Conservation (phyloP, 2,113 vertebrate species). For the Pterocles burchelli region DNA sequence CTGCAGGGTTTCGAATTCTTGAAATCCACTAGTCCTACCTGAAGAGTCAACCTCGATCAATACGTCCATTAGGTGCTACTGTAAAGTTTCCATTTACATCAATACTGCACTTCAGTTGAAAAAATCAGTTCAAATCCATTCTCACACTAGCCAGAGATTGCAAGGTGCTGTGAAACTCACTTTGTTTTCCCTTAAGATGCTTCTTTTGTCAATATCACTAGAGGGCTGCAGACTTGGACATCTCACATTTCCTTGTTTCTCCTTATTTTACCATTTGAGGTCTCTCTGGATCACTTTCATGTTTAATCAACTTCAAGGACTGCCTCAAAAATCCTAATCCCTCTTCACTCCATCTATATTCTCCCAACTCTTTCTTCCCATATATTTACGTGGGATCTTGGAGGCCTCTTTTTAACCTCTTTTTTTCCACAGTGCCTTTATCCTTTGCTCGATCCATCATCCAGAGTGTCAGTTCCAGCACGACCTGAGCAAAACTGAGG, state of each 20-base stretch:
- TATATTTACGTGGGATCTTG: neutral
- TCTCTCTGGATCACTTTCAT: neutral
- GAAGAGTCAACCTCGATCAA: neutral
- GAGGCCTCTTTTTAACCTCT: neutral
- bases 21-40: neutral
- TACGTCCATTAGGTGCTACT: neutral
- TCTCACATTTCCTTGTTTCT: neutral
- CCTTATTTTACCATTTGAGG: neutral
- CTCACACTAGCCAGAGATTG: neutral
- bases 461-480: neutral
- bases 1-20: neutral
- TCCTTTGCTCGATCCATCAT: neutral
- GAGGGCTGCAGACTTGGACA: neutral
- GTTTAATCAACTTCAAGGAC: neutral
- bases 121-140: neutral
- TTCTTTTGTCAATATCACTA: neutral
- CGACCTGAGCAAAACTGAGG: neutral
- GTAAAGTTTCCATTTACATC: neutral
- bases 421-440: neutral
- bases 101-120: neutral
- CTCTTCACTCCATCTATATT: neutral
- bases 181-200: neutral
- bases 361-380: neutral
- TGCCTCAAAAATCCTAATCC: neutral
- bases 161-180: neutral